These are phyloP conservation scores for Hofmannophila pseudospretella DNA, from an alignment of 2,888 invertebrate genomes.

Conservation along the genomic window DNA sequence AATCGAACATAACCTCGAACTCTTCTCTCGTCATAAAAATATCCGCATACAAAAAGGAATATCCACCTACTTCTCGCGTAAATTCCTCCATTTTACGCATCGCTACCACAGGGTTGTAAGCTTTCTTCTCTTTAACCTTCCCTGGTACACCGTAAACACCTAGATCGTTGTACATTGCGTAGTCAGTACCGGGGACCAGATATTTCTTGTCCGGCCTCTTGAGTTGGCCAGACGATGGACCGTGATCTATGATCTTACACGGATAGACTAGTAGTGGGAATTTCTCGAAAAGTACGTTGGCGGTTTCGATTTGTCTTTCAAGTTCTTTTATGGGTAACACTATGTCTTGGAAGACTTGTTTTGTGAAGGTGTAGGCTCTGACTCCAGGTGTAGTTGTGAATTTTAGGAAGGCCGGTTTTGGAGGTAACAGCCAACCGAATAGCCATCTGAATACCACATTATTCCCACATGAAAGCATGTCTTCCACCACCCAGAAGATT, in stretches of 20 bases:
- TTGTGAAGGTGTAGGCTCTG: constrained; percentile 82
- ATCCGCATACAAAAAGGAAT: constrained; percentile 83
- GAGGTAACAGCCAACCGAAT: constrained; percentile 83
- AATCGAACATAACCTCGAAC: constrained; percentile 83
- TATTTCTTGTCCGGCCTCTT: constrained; percentile 75
- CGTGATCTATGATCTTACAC: constrained; percentile 81
- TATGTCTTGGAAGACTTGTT: constrained; percentile 85
- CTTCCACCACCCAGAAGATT: constrained; percentile 85
- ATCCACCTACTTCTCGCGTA: constrained; percentile 81
- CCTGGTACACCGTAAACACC: constrained; percentile 84
- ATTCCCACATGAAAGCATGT: constrained; percentile 85
- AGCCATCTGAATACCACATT: constrained; percentile 77
- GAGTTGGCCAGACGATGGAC: constrained; percentile 77
- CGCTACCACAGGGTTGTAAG: constrained; percentile 80
- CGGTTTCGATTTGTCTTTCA: constrained; percentile 79
- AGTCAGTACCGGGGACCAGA: constrained; percentile 80
- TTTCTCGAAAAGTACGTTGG: constrained; percentile 79
- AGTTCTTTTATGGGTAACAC: constrained; percentile 81
- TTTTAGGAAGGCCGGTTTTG: constrained; percentile 84
- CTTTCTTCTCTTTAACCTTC: constrained; percentile 76
- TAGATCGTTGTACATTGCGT: constrained; percentile 84
- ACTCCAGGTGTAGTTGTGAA: constrained; percentile 84
- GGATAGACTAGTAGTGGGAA: constrained; percentile 84
- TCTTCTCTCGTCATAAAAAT: constrained; percentile 82
- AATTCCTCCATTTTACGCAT: constrained; percentile 85